Percentiles rank a stretch among this genome's conserved stretches.
Evolutionary conservation across 2,888 invertebrate species (phyloP).

Genomic region (Cerastoderma edule): DNA sequence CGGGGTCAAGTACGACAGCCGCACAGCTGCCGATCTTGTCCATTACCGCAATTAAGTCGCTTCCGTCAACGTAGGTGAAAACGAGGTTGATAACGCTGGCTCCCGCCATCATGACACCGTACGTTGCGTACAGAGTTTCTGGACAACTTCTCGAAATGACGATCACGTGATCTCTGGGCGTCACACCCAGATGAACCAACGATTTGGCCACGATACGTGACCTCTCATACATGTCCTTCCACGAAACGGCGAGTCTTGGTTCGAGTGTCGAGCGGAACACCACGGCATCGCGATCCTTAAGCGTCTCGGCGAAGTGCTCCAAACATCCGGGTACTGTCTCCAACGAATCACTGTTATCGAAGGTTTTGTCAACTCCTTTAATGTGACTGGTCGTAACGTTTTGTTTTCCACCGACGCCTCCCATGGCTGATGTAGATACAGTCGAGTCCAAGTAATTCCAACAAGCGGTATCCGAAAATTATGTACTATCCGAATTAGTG

Average conservation of each 20-base stretch:
- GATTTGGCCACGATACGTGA: neutral
- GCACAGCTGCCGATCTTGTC: constrained; percentile 32
- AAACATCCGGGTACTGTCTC: constrained; percentile 10
- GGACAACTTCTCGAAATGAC: constrained; percentile 40
- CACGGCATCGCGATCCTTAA: neutral
- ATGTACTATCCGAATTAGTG: no score
- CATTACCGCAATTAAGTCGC: constrained; percentile 32
- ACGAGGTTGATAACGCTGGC: constrained; percentile 20
- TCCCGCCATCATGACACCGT: constrained; percentile 33
- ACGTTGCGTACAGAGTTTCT: constrained; percentile 32
- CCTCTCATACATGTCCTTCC: constrained; percentile 18
- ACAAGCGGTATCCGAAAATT: no score
- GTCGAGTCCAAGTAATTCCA: no score
- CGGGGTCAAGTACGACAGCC: constrained; percentile 29
- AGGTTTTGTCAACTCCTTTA: no score
- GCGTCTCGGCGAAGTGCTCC: neutral
- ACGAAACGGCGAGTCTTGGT: neutral
- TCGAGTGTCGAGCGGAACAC: constrained; percentile 2
- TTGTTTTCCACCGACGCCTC: no score
- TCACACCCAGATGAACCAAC: constrained; percentile 20
- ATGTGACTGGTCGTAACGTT: no score
- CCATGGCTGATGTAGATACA: no score
- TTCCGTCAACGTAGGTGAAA: constrained; percentile 43
- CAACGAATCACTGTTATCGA: no score
- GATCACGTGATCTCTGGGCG: constrained; percentile 24